Conservation (phyloP, 1,140 invertebrate genomes). For the Drosophila gunungcola region DNA sequence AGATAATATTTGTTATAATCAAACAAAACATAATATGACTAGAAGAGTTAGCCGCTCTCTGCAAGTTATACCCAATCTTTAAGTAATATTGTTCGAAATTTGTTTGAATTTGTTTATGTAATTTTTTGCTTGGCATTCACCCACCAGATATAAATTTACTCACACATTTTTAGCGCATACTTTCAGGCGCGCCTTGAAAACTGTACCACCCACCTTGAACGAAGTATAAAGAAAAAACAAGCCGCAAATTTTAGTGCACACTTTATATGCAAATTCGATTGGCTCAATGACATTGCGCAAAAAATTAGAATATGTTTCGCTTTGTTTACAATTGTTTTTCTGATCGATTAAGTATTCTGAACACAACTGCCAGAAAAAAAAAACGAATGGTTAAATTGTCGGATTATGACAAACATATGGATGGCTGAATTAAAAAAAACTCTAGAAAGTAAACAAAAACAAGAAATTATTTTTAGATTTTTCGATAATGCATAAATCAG, state of each 20-base stretch:
- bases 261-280: slow-evolving; percentile 51
- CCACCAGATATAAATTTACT: too few relatives aligned
- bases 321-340: slow-evolving; percentile 38
- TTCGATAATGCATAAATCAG: slow-evolving; percentile 42
- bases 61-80: too few relatives aligned
- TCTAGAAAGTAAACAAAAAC: slow-evolving; percentile 62
- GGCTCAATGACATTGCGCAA: slow-evolving; percentile 49
- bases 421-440: slow-evolving; percentile 49
- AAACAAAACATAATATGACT: too few relatives aligned
- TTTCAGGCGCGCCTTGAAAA: slow-evolving; percentile 26
- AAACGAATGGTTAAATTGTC: slow-evolving; percentile 52
- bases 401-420: slow-evolving; percentile 64
- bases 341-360: slow-evolving; percentile 31
- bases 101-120: too few relatives aligned
- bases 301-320: slow-evolving; percentile 42
- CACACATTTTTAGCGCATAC: slow-evolving; percentile 17
- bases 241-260: slow-evolving; percentile 31
- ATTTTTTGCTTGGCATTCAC: too few relatives aligned
- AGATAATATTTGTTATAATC: too few relatives aligned
- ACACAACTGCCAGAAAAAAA: slow-evolving; percentile 46
- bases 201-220: slow-evolving; percentile 28
- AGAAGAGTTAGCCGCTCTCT: too few relatives aligned
- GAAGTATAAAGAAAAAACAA: slow-evolving; percentile 16
- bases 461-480: slow-evolving; percentile 34
- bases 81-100: too few relatives aligned